Percentiles rank a stretch among this genome's conserved stretches.
phyloP scores from a whole-genome alignment of 2,113 vertebrate genomes.

The Megalops atlanticus region DNA sequence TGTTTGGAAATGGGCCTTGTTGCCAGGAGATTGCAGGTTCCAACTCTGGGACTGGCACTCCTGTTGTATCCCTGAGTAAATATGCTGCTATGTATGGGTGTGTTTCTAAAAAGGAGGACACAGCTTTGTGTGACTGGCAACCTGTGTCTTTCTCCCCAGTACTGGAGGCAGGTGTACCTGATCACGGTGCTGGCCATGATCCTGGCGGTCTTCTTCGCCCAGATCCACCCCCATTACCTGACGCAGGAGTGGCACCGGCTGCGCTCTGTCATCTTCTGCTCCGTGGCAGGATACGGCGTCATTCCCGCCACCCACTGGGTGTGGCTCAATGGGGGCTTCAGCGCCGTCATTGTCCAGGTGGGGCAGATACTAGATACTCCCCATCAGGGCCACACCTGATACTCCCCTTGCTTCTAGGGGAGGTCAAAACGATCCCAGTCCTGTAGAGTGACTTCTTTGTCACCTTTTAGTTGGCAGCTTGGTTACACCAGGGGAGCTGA shows the following conservation, averaged over 20 bases:
- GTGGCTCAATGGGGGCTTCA: slow-evolving; percentile 86
- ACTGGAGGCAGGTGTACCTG: slow-evolving; percentile 94
- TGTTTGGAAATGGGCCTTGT: too few species aligned
- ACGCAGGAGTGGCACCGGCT: slow-evolving; percentile 87
- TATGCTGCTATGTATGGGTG: too few species aligned
- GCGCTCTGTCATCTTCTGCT: slow-evolving; percentile 87
- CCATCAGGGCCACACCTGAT: neutral
- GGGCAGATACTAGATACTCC: slow-evolving; percentile 27
- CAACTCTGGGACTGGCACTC: too few species aligned
- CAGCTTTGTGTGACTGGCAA: neutral
- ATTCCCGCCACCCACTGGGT: slow-evolving; percentile 94
- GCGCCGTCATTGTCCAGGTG: slow-evolving; percentile 87
- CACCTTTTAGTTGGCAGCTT: neutral
- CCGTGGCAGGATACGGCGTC: slow-evolving; percentile 85
- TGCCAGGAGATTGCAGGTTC: too few species aligned
- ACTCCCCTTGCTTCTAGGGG: neutral
- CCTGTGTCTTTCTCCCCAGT: slow-evolving; percentile 64
- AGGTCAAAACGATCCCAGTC: neutral
- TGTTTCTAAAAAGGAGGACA: too few species aligned
- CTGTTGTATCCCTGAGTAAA: too few species aligned
- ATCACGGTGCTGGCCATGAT: slow-evolving; percentile 89
- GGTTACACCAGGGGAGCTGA: neutral
- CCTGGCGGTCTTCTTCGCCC: slow-evolving; percentile 91
- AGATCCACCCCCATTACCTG: slow-evolving; percentile 94
- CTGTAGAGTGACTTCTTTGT: neutral